A percentile compares a stretch with the other conserved stretches of the same genome.
These are phyloP conservation scores for Falcaria lacertinaria DNA, from an alignment of 2,888 invertebrate genomes.

Conservation along the genomic window DNA sequence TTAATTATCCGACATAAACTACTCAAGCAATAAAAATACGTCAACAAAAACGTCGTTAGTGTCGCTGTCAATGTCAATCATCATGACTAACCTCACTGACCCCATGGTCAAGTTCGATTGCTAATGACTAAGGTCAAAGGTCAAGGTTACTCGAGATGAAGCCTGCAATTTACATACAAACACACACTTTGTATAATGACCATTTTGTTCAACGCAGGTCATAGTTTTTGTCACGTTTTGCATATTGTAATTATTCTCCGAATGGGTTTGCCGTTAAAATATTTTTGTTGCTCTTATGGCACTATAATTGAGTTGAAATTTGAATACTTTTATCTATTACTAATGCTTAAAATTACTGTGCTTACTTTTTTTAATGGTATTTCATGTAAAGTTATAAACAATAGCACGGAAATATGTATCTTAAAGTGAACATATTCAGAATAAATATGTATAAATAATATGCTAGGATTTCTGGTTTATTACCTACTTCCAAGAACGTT, in stretches of 20 bases:
- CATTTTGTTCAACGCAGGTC: slow-evolving; percentile 47
- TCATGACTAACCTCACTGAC: slow-evolving; percentile 33
- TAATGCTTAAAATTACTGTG: background rate
- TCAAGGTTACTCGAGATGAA: slow-evolving; percentile 41
- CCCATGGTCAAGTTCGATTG: slow-evolving; percentile 72
- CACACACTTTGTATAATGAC: slow-evolving; percentile 54
- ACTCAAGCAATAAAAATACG: slow-evolving; percentile 2
- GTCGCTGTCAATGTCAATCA: slow-evolving; percentile 55
- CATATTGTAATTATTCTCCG: slow-evolving; percentile 3
- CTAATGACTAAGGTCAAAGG: slow-evolving; percentile 59
- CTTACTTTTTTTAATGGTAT: no score
- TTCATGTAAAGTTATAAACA: background rate
- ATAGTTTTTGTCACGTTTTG: slow-evolving; percentile 50
- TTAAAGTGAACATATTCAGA: background rate
- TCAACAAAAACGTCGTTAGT: slow-evolving; percentile 40
- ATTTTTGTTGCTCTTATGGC: background rate
- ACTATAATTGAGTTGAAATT: background rate
- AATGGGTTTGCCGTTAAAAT: slow-evolving; percentile 1
- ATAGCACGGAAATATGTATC: background rate
- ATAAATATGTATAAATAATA: background rate
- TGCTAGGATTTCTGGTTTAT: background rate
- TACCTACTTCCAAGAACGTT: no score
- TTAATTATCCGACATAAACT: background rate
- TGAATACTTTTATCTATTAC: background rate
- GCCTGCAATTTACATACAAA: slow-evolving; percentile 68